Evolutionary conservation across 2,797 vertebrate species (phyloP), one percentile per base, ranked within the genome.

Genomic region (Karalla daura): DNA sequence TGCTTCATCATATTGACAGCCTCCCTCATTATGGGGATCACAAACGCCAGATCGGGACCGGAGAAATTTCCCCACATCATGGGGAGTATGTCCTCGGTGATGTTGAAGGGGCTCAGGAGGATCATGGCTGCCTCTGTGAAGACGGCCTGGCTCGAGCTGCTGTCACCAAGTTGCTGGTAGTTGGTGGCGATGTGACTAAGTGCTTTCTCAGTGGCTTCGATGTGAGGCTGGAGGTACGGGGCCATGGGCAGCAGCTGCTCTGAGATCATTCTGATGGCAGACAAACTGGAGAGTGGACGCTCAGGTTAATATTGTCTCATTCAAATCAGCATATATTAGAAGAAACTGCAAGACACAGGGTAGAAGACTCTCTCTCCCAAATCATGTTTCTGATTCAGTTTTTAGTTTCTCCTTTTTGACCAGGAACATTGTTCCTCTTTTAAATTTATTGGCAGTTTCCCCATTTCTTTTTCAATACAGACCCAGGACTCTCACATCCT

Each of bases 101-200:
- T 64, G 78, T 93, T 93, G 23, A 77, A 72, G n/a, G 80, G 83
- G 1, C 63, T 76, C 0, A 94, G 81, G 20, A 88, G 49, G 45
- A 78, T 81, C 63, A 74, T 63, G 4, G 80, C 66, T 21, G 87
- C 84, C 35, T 93, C 81, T 30, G 10, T 25, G 24, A 92, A 23
- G 18, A 92, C 21, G 3, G 86, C 30, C 61, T 80, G 55, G 12
- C 37, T 53, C 5, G 59, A 54, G 36, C 25, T 68, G 65, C 15
- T 27, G 44, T 86, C 50, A 35, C 83, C 65, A n/a, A 63, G 4
- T 5, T 41, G 53, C 17, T 79, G 40, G 41, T 47, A 59, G 73
- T 92, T 88, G 15, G 39, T 53, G 49, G 92, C 23, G 53, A 87
- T 36, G 81, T 91, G 74, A n/a, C 17, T 35, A 17, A 91, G 21